These are phyloP conservation scores for Pangasius krempfi DNA, from an alignment of 2,797 vertebrate species.

Conservation along the genomic window DNA sequence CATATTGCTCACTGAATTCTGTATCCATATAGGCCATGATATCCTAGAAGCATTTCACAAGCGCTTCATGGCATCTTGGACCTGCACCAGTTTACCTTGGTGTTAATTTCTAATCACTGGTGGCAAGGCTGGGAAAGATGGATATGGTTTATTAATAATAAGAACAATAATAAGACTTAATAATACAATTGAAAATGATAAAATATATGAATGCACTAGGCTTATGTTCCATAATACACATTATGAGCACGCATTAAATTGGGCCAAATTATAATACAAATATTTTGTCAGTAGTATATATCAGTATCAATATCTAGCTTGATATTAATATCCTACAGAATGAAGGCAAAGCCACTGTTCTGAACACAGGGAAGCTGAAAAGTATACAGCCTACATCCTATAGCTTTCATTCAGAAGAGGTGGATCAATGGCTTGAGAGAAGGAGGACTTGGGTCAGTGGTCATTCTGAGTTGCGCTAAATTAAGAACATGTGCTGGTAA, in stretches of 20 bases:
- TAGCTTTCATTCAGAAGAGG: conserved; percentile 55
- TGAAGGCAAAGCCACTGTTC: background rate
- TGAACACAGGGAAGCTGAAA: conserved; percentile 3
- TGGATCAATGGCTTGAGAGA: conserved; percentile 62
- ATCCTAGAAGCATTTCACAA: background rate
- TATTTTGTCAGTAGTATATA: conserved; percentile 1
- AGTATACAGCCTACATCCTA: conserved; percentile 13
- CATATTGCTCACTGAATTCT: conserved; percentile 17
- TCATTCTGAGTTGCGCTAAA: conserved; percentile 78
- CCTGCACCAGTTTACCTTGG: conserved; percentile 11
- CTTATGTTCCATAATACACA: background rate
- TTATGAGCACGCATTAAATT: background rate
- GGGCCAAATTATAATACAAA: background rate
- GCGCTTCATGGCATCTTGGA: background rate
- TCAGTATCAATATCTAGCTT: background rate
- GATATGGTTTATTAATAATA: conserved; percentile 1
- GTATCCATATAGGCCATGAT: background rate
- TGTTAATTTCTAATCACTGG: conserved; percentile 20
- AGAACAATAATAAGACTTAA: background rate
- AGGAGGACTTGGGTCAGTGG: conserved; percentile 80
- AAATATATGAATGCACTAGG: background rate
- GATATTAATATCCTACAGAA: background rate
- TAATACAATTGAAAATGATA: background rate
- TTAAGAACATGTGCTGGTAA: conserved; percentile 84
- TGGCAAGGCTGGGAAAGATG: background rate